Percentiles rank a stretch among this genome's conserved stretches.
These are phyloP conservation scores for Anolis sagrei DNA, from an alignment of 2,113 vertebrate genomes.

Conservation along the genomic window DNA sequence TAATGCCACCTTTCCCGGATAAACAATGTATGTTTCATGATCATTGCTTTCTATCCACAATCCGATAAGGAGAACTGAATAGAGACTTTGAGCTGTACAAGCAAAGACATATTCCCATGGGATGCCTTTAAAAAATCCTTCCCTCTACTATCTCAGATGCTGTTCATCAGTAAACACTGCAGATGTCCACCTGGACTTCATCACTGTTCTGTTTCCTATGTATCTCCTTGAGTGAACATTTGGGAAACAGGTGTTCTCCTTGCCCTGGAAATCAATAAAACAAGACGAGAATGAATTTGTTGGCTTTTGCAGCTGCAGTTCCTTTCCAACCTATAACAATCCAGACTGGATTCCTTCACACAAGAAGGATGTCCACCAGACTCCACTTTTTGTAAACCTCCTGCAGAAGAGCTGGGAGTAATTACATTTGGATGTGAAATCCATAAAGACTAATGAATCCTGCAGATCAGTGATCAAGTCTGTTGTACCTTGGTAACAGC, in stretches of 20 bases:
- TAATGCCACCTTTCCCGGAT: neutral
- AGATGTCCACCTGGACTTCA: neutral
- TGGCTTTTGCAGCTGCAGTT: neutral
- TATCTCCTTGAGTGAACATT: neutral
- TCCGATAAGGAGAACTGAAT: neutral
- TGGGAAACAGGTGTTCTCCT: neutral
- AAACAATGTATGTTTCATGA: neutral
- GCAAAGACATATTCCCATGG: neutral
- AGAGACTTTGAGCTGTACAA: neutral
- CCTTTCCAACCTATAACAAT: neutral
- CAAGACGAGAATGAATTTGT: neutral
- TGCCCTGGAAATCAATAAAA: constrained; percentile 12
- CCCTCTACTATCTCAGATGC: too few species aligned
- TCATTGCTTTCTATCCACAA: neutral
- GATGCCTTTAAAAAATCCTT: neutral
- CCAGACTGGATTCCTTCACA: neutral
- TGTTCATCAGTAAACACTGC: neutral
- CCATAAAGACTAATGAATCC: constrained; percentile 65
- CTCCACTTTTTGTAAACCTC: constrained; percentile 47
- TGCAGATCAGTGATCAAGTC: constrained; percentile 53
- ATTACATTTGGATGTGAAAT: constrained; percentile 53
- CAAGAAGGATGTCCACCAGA: constrained; percentile 17
- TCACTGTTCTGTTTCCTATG: neutral
- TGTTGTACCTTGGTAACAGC: constrained; percentile 58
- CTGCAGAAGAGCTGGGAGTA: neutral